Evolutionary conservation across 2,797 vertebrate species (phyloP).

Genomic region (Myotis findleyi): DNA sequence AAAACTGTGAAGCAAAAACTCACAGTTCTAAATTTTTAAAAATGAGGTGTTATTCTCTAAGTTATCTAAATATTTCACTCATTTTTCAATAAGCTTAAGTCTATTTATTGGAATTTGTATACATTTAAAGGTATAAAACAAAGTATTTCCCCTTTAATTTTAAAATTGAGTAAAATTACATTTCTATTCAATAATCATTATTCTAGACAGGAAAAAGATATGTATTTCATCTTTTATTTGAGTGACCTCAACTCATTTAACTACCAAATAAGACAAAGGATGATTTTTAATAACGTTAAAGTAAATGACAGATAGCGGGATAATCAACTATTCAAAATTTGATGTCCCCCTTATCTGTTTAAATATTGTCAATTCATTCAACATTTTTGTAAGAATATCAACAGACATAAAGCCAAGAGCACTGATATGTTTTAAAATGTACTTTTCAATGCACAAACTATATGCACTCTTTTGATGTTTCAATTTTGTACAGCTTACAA

Average conservation of each 20-base stretch:
- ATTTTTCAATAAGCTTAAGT: neutral
- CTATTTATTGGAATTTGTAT: neutral
- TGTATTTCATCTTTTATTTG: neutral
- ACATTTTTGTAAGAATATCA: neutral
- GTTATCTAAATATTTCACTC: neutral
- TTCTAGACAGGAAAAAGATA: neutral
- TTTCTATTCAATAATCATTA: neutral
- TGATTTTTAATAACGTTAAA: neutral
- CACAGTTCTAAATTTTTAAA: neutral
- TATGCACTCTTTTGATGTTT: neutral
- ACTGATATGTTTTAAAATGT: neutral
- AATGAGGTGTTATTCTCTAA: neutral
- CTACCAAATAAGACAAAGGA: neutral
- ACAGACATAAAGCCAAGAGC: neutral
- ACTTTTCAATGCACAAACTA: neutral
- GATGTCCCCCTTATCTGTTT: neutral
- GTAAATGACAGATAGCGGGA: neutral
- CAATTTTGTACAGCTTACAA: neutral
- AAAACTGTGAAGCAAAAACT: neutral
- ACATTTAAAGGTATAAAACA: neutral
- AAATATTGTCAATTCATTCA: neutral
- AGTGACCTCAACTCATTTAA: neutral
- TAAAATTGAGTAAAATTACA: constrained; percentile 15
- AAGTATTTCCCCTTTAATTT: neutral
- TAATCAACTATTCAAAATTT: neutral